Base-by-base conservation (phyloP, 2,113 vertebrate species). In the Chitala chitala region DNA sequence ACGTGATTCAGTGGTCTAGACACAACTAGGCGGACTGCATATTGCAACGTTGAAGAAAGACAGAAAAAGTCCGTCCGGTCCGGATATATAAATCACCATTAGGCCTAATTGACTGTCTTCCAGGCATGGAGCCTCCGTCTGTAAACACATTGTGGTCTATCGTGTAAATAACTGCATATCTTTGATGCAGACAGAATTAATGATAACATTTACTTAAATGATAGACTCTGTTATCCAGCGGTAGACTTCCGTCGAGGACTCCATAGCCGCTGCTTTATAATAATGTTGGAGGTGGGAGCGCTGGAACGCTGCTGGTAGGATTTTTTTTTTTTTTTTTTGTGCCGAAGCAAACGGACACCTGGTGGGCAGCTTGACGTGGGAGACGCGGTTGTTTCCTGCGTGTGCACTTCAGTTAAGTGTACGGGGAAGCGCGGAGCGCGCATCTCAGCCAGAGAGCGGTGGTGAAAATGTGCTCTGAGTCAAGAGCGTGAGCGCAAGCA, bases 101-200 rank as follows among this genome's bases (percentile, higher is more conserved):
- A 68, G 42, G 64, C 64, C 64, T 68, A 48, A 82, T 53, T 85
- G 82, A 61, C 77, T 84, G 53, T 77, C 84, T 88, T 86, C 85
- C 86, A 84, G 86, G 83, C 78, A 78, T 29, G 77, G 69, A 83
- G 73, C 82, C 82, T 80, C 29, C 54, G 55, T 84, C 84, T 78
- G 89, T 87, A 90, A 84, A 81, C 83, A 82, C 80, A 83, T 80
- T 90, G 82, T 84, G 84, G 86, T 89, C 87, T 92, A 87, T 89
- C 86, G 78, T 84, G 86, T 91, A 92, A 90, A 82, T 91, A 88
- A 89, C 87, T 84, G 81, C 79, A 85, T 85, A 82, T 75, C 79
- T 90, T 89, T 87, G 81, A 82, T 86, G 80, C 86, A 89, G 66
- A 86, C 87, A 77, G 82, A 85, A 85, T 85, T 93, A 90, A 91